phyloP scores from a whole-genome alignment of 2,797 vertebrate genomes.

The Valencia hispanica region DNA sequence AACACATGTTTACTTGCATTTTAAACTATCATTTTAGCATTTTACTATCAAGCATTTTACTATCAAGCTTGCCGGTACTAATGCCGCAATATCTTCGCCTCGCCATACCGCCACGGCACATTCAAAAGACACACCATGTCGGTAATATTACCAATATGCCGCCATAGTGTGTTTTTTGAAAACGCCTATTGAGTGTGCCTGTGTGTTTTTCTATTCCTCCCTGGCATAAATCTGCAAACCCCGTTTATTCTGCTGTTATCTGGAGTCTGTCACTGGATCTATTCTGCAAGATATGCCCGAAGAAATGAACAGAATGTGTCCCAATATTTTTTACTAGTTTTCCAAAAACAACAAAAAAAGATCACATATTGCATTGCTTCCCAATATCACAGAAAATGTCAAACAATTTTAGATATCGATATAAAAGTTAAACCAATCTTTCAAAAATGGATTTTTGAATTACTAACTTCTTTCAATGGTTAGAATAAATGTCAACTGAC shows the following conservation, averaged over 20 bases:
- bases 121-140: too few species aligned
- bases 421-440: background rate
- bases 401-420: background rate
- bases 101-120: too few species aligned
- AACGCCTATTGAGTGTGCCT: slow-evolving; percentile 8
- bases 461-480: too few species aligned
- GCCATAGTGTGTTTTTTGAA: too few species aligned
- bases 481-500: too few species aligned
- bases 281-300: background rate
- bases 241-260: background rate
- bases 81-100: too few species aligned
- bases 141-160: too few species aligned
- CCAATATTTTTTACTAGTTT: background rate
- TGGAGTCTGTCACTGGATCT: background rate
- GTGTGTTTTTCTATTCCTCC: background rate
- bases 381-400: background rate
- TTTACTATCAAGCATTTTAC: too few species aligned
- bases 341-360: background rate
- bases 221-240: background rate
- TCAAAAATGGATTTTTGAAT: background rate
- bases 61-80: too few species aligned
- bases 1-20: too few species aligned
- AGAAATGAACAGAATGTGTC: background rate
- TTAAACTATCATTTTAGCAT: too few species aligned
- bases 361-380: background rate